Percentiles rank a stretch among this genome's conserved stretches.
Conservation (phyloP, 1,140 invertebrate species). For the Apis florea region DNA sequence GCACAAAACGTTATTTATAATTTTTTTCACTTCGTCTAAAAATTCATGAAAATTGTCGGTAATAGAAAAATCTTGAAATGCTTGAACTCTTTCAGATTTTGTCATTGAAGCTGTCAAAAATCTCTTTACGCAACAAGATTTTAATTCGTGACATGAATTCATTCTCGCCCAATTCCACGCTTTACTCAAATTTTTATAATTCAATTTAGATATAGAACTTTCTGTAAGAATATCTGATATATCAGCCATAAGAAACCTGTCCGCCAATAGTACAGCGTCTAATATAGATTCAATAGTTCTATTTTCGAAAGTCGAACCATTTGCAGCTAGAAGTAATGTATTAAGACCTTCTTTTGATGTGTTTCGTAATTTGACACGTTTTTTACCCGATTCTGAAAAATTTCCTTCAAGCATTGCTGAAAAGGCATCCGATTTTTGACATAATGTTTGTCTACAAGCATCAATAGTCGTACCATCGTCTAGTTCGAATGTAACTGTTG, state of each 20-base stretch:
- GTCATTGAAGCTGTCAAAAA: constrained; percentile 75
- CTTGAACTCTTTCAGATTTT: constrained; percentile 62
- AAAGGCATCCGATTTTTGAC: constrained; percentile 84
- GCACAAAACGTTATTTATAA: constrained; percentile 65
- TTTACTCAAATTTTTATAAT: constrained; percentile 72
- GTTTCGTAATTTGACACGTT: constrained; percentile 81
- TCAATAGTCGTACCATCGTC: constrained; percentile 84
- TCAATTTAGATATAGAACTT: constrained; percentile 71
- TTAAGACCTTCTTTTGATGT: constrained; percentile 81
- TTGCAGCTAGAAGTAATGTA: constrained; percentile 79
- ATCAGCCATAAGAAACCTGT: constrained; percentile 84
- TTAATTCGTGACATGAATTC: constrained; percentile 71
- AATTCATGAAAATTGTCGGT: constrained; percentile 71
- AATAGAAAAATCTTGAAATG: constrained; percentile 72
- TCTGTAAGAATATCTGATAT: constrained; percentile 81
- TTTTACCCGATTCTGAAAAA: constrained; percentile 84
- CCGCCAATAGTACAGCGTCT: constrained; percentile 84
- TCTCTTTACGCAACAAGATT: constrained; percentile 73
- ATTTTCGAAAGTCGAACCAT: constrained; percentile 78
- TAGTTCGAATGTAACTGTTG: constrained; percentile 82
- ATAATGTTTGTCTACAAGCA: constrained; percentile 83
- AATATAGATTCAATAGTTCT: constrained; percentile 82
- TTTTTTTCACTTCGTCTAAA: constrained; percentile 70
- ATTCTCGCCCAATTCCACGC: constrained; percentile 77
- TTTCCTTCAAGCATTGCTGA: constrained; percentile 84